Percentiles rank a stretch among this genome's conserved stretches.
Conservation (phyloP, 2,797 vertebrate species). For the Morelia viridis region DNA sequence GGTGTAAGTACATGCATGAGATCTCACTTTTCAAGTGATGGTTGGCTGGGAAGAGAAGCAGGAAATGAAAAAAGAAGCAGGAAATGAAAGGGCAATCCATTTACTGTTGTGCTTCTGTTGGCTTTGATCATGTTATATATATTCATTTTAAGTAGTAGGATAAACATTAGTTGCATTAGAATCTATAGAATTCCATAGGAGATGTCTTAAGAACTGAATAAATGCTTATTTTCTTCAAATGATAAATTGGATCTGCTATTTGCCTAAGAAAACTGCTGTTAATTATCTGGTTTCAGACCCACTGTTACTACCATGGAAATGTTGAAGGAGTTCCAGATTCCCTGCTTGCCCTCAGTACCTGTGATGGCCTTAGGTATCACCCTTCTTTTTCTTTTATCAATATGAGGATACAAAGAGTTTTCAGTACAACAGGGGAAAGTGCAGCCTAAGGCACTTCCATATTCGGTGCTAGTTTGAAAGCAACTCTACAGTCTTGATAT, state of each 20-base stretch:
- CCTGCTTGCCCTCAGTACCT: constrained; percentile 81
- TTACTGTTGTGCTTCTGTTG: not conserved
- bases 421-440: not conserved
- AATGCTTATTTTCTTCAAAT: not conserved
- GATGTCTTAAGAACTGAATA: not conserved
- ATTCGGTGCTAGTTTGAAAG: not conserved
- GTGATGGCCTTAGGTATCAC: constrained; percentile 83
- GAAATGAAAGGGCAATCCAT: not conserved
- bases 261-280: constrained; percentile 27
- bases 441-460: not conserved
- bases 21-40: not conserved
- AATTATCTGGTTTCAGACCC: constrained; percentile 68
- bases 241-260: constrained; percentile 1
- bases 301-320: constrained; percentile 84
- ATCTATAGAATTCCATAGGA: not conserved
- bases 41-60: not conserved
- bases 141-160: not conserved
- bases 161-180: not conserved
- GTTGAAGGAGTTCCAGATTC: constrained; percentile 81
- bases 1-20: not conserved
- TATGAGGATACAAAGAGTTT: not conserved
- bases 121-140: not conserved
- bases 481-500: not conserved
- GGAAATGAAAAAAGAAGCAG: not conserved
- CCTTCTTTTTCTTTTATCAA: constrained; percentile 22